Evolutionary conservation across 2,797 vertebrate species (phyloP).

Genomic region (Enteromius thamalakanensis): DNA sequence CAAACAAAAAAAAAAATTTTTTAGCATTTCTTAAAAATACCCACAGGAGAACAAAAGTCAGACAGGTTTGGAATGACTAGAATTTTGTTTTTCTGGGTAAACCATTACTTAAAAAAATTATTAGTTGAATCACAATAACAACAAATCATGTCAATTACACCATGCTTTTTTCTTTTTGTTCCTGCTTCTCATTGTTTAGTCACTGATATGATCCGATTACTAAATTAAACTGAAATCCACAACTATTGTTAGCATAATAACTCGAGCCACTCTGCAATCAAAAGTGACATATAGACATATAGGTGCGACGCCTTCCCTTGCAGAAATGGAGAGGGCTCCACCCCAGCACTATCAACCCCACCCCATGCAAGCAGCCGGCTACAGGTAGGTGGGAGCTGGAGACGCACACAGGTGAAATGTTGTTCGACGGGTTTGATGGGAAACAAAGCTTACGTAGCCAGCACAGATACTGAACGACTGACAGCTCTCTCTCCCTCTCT

Average conservation of each 20-base stretch:
- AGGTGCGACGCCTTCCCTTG: background rate
- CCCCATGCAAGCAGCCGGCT: constrained; percentile 65
- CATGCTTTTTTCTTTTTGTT: background rate
- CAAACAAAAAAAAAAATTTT: background rate
- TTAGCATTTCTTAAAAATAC: background rate
- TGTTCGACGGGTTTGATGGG: constrained; percentile 57
- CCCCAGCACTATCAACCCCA: constrained; percentile 30
- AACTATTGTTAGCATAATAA: background rate
- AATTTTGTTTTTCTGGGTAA: background rate
- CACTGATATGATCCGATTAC: background rate
- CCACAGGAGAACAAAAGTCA: background rate
- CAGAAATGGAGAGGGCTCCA: constrained; percentile 24
- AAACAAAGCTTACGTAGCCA: constrained; percentile 32
- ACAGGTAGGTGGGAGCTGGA: constrained; percentile 74
- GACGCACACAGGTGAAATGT: constrained; percentile 56
- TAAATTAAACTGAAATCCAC: background rate
- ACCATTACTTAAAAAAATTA: background rate
- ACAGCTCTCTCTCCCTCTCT: constrained; percentile 6
- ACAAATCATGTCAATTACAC: background rate
- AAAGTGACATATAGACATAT: background rate
- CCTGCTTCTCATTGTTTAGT: background rate
- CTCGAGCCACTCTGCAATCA: background rate
- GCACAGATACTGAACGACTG: constrained; percentile 16
- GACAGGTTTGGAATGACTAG: background rate
- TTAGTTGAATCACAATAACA: background rate